These are phyloP conservation scores for Drosophila nannoptera DNA, from an alignment of 1,140 invertebrate species.

Conservation along the genomic window DNA sequence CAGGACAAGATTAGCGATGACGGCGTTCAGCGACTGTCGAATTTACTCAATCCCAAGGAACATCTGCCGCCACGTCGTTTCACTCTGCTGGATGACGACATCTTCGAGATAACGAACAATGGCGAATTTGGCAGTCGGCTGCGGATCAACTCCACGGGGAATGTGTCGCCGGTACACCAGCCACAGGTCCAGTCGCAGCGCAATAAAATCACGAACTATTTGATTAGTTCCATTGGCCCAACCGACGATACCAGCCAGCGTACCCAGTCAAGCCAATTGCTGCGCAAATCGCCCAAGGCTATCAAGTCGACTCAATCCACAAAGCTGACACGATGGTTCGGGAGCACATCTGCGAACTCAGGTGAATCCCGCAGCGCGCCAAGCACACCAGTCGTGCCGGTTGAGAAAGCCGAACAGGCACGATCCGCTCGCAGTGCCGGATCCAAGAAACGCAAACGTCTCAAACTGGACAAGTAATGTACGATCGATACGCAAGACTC, in stretches of 20 bases:
- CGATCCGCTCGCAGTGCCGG: constrained; percentile 44
- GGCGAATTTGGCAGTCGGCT: constrained; percentile 72
- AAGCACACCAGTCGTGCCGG: constrained; percentile 41
- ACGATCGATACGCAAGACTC: constrained; percentile 31
- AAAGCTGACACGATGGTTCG: constrained; percentile 75
- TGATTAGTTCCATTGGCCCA: constrained; percentile 52
- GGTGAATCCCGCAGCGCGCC: constrained; percentile 50
- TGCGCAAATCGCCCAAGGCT: constrained; percentile 65
- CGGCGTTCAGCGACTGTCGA: constrained; percentile 41
- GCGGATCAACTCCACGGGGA: constrained; percentile 57
- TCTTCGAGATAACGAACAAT: constrained; percentile 75
- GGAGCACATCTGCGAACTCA: constrained; percentile 28
- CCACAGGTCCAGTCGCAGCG: constrained; percentile 42
- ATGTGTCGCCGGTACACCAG: constrained; percentile 66
- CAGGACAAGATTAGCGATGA: constrained; percentile 18
- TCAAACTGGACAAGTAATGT: constrained; percentile 57
- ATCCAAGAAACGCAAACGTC: constrained; percentile 51
- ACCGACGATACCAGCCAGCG: constrained; percentile 40
- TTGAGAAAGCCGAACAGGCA: constrained; percentile 39
- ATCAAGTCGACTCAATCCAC: constrained; percentile 61
- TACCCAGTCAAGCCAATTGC: constrained; percentile 7
- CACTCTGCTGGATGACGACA: constrained; percentile 62
- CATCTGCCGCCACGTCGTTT: constrained; percentile 29
- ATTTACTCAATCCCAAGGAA: constrained; percentile 29
- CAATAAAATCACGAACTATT: constrained; percentile 77